Evolutionary conservation across 2,797 vertebrate genomes (phyloP), one percentile per base, ranked within the genome.

Genomic region (Orientallactaga sibirica): DNA sequence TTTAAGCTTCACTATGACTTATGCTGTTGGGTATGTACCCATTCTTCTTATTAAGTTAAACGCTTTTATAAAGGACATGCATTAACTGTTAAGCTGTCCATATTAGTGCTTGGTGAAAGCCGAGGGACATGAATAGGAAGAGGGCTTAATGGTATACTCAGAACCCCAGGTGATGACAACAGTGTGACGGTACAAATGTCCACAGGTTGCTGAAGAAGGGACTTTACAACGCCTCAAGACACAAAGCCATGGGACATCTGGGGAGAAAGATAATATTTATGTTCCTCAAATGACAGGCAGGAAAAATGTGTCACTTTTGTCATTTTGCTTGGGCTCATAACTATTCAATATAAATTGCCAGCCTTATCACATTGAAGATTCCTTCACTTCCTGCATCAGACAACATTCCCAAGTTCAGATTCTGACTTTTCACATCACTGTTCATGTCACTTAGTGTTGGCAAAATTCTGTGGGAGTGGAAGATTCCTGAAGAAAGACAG

Each of bases 51-150:
- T 74, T 88, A 41, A 85, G 86, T 27, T 66, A 77, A 58, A 58
- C 15, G 55, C 7, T 78, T 91, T 64, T 52, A 41, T 67, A 58
- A 82, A 66, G n/a, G 41, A 93, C 70, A 14, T 1, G 10, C n/a
- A 79, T 33, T 62, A 79, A 48, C 77, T 78, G 4, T 70, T 86
- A 81, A 78, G 9, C 8, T 91, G n/a, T 75, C 55, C 52, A 89
- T 94, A 73, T 87, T 76, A 76, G 68, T 80, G 78, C 61, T 37
- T 75, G 55, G 41, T 52, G 33, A 78, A 74, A 70, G 80, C 15
- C 67, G 61, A 48, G 64, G 61, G 52, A n/a, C 61, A n/a, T 55
- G 37, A 81, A 14, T n/a, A 37, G 22, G 43, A 82, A 33, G 18
- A 71, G 43, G 7, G 14, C 37, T 12, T 75, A 52, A 81, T 16